Conservation (phyloP, 2,797 vertebrate species). For the Syndactyla subalaris region DNA sequence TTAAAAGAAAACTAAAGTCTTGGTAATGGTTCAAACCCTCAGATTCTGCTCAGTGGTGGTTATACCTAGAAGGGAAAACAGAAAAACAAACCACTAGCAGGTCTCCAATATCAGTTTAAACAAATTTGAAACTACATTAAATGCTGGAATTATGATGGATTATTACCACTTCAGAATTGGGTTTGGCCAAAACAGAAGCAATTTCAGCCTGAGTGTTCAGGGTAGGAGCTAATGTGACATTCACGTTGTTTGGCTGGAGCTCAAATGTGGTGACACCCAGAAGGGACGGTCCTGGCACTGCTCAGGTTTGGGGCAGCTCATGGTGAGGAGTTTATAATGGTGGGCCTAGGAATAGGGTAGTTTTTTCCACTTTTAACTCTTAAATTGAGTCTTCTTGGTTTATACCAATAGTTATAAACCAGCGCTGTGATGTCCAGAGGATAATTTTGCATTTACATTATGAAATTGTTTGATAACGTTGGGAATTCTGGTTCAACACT, state of each 20-base stretch:
- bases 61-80: background rate
- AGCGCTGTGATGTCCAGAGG: background rate
- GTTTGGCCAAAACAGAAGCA: background rate
- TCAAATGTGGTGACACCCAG: background rate
- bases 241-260: background rate
- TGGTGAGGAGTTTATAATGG: background rate
- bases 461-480: background rate
- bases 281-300: background rate
- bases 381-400: background rate
- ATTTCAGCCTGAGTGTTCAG: background rate
- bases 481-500: background rate
- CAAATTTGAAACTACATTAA: background rate
- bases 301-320: background rate
- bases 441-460: background rate
- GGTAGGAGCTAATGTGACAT: background rate
- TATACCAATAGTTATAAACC: background rate
- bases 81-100: background rate
- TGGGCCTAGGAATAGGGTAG: background rate
- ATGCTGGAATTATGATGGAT: background rate
- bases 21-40: background rate
- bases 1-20: background rate
- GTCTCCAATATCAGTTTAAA: background rate
- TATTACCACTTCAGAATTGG: background rate
- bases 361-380: background rate
- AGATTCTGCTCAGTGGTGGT: background rate